phyloP scores from a whole-genome alignment of 2,113 vertebrate genomes.

The Chrysemys picta region DNA sequence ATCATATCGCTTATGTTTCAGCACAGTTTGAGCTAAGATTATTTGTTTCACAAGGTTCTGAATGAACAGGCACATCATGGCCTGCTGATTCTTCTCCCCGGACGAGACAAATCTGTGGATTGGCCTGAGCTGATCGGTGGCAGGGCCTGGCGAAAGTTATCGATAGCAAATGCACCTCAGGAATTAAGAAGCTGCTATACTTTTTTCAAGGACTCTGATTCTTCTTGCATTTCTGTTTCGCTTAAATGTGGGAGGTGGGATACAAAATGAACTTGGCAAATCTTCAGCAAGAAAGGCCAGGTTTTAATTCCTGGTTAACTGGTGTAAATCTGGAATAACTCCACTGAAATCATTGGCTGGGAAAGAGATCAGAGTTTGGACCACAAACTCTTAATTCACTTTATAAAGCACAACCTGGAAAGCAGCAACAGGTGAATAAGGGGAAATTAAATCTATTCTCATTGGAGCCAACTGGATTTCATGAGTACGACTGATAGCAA shows the following conservation, averaged over 20 bases:
- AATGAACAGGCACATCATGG: neutral
- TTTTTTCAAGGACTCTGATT: neutral
- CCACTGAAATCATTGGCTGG: neutral
- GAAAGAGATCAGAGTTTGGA: neutral
- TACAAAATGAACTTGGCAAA: neutral
- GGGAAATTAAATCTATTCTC: neutral
- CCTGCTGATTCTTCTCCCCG: neutral
- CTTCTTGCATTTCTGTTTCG: neutral
- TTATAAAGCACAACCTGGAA: neutral
- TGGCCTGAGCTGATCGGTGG: neutral
- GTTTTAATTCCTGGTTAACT: neutral
- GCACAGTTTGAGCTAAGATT: neutral
- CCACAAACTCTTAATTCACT: neutral
- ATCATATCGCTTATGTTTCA: rapidly evolving
- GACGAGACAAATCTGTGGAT: neutral
- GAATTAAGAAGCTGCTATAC: neutral
- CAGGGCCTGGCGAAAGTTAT: neutral
- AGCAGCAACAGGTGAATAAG: neutral
- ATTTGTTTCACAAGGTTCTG: neutral
- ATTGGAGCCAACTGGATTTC: neutral
- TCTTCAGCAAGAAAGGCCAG: neutral
- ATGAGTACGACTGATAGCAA: neutral
- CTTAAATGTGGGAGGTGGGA: neutral
- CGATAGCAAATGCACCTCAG: neutral
- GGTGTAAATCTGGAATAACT: neutral